A percentile compares a stretch with the other conserved stretches of the same genome.
Conservation (phyloP, 2,113 vertebrate genomes). For the Vireo altiloquus region DNA sequence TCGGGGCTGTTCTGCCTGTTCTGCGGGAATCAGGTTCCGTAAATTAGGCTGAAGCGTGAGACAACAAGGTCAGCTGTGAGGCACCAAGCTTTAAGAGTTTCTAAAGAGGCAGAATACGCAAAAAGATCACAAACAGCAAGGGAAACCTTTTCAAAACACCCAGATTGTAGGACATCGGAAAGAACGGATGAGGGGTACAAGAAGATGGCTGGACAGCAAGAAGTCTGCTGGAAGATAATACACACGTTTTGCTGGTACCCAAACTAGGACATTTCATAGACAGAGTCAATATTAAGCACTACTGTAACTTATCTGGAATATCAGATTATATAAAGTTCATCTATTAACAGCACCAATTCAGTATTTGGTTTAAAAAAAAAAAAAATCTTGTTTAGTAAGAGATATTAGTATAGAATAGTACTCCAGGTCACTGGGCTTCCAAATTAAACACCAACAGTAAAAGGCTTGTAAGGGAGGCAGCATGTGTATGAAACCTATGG, state of each 20-base stretch:
- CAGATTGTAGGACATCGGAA: fast-evolving
- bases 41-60: not conserved
- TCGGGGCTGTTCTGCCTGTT: not conserved
- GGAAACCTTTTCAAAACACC: not conserved
- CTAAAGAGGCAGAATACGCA: fast-evolving
- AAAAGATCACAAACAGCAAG: not conserved
- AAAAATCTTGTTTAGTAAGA: not conserved
- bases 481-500: not conserved
- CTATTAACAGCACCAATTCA: not conserved
- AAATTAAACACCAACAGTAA: not conserved
- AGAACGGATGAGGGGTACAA: not conserved
- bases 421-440: not conserved
- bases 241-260: not conserved
- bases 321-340: not conserved
- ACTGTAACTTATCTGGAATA: not conserved
- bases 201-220: not conserved
- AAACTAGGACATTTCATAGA: not conserved
- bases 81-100: not conserved
- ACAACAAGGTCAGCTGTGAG: not conserved
- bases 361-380: not conserved
- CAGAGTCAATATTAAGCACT: not conserved
- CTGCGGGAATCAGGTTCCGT: not conserved
- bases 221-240: not conserved
- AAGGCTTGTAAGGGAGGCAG: not conserved
- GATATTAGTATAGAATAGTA: not conserved